Percentiles rank a stretch among this genome's conserved stretches.
Evolutionary conservation across 2,888 invertebrate genomes (phyloP).

Genomic region (Cosmopolites sordidus): DNA sequence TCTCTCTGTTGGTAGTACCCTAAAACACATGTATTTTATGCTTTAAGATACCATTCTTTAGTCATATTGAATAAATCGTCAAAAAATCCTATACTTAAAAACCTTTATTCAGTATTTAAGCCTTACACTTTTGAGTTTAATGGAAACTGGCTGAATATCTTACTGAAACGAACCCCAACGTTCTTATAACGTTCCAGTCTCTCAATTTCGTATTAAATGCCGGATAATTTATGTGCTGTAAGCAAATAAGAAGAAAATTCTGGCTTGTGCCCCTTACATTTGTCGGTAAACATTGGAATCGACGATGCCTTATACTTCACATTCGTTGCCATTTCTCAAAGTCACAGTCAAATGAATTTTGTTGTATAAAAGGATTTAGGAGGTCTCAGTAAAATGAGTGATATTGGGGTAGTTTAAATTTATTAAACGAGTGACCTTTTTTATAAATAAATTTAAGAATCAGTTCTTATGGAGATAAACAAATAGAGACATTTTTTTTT

Average conservation of each 20-base stretch:
- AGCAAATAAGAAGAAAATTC: not conserved
- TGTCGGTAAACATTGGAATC: not conserved
- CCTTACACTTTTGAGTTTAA: not conserved
- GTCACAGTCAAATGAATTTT: not conserved
- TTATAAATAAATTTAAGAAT: too few species aligned
- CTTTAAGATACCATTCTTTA: too few species aligned
- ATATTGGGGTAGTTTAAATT: too few species aligned
- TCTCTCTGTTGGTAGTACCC: too few species aligned
- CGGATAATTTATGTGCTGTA: not conserved
- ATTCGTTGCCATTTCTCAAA: not conserved
- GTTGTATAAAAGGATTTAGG: not conserved
- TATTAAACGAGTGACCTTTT: too few species aligned
- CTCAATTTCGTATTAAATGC: not conserved
- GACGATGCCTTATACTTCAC: not conserved
- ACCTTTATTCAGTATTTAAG: too few species aligned
- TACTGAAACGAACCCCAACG: conserved; percentile 5
- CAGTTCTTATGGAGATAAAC: too few species aligned
- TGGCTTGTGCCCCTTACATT: not conserved
- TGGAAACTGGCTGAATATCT: not conserved
- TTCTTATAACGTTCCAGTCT: conserved; percentile 1
- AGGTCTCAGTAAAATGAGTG: too few species aligned
- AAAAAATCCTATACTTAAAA: too few species aligned
- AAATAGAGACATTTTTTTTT: too few species aligned
- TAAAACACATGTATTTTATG: too few species aligned
- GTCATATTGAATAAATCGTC: too few species aligned